Base-by-base conservation (phyloP, 2,888 invertebrate species). In the Tineola bisselliella region DNA sequence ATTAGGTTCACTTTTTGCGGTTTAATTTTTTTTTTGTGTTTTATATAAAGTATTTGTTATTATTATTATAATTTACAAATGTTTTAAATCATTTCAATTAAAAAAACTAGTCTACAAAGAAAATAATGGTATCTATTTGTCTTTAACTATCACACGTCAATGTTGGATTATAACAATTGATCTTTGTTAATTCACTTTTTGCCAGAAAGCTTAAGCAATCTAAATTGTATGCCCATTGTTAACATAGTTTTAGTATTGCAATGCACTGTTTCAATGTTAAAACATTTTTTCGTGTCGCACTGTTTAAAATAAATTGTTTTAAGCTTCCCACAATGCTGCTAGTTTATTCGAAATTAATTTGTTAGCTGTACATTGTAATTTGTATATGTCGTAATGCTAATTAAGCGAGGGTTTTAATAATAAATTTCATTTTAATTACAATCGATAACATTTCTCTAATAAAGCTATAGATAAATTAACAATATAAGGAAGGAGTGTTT, bases 91-190 rank as follows among this genome's bases (percentile, higher is more conserved):
- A n/a, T n/a, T 25, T 6, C 25, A 6, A 6, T 4, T 25, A 10
- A 38, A 38, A 38, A 10, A 38, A 38, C 10, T 15, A 17, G n/a
- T 15, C 10, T 48, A 15, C 15, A 48, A 48, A 48, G 48, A 13
- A 48, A 48, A 8, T 13, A 15, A 48, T 15, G 8, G 8, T 43
- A 48, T 17, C 17, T 13, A 48, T 44, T 44, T 15, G 17, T 10
- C 48, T 48, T 8, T 25, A 25, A 17, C 48, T 48, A 48, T 48
- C 48, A 48, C 48, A 48, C 54, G 25, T 54, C 17, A 25, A 12
- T 54, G 54, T 54, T 54, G 18, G 54, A 54, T 25, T 54, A 54
- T 25, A 54, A 54, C 54, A 54, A 54, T 54, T 54, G 54, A 54
- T 54, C 54, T 54, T 54, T 54, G 54, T 54, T 54, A 25, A 54